Base-by-base conservation (phyloP, 2,113 vertebrate genomes). In the Apteryx owenii region DNA sequence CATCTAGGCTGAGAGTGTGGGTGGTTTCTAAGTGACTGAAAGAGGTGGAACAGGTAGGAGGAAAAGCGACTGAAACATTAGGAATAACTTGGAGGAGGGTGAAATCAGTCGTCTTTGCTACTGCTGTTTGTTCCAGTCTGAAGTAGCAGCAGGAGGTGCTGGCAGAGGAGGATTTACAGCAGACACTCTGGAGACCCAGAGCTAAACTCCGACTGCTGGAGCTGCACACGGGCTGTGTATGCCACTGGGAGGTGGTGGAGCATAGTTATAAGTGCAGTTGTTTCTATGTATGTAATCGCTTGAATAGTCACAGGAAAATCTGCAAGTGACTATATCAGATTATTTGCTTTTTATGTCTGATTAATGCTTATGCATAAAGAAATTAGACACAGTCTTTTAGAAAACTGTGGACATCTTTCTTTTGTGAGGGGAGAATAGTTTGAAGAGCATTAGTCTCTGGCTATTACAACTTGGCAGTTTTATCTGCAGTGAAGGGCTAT, bases 21-120 rank as follows among this genome's bases (percentile, higher is more conserved):
- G 94, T 88, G 93, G 93, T 93, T 95, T 95, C 93, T 53, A 65
- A 95, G 96, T 86, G 96, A 84, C 78, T 53, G 89, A 21, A 79
- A 82, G 91, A 73, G 87, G 88, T 97, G 97, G 94, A 94, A 90
- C 92, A 90, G 92, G 91, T 69, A 44, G 97, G 95, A 94, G 93
- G 95, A 70, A 69, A 77, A 96, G 95, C 78, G 88, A 69, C 75
- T 77, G 94, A 69, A 85, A 36, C 86, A 20, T 72, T 73, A 50
- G 79, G 85, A 95, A 79, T 92, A 94, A 93, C 79, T 96, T 94
- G 65, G 46, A 68, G 69, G 93, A 96, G 36, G 68, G 42, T 48
- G 73, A 71, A 54, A 89, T 75, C 16, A 1, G 38, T 50, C 72
- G 1, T 51, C 64, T 40, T 31, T 66, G 94, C 84, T 91, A 5